Evolutionary conservation across 2,797 vertebrate genomes (phyloP), one percentile per base, ranked within the genome.

Genomic region (Pelodytes ibericus): DNA sequence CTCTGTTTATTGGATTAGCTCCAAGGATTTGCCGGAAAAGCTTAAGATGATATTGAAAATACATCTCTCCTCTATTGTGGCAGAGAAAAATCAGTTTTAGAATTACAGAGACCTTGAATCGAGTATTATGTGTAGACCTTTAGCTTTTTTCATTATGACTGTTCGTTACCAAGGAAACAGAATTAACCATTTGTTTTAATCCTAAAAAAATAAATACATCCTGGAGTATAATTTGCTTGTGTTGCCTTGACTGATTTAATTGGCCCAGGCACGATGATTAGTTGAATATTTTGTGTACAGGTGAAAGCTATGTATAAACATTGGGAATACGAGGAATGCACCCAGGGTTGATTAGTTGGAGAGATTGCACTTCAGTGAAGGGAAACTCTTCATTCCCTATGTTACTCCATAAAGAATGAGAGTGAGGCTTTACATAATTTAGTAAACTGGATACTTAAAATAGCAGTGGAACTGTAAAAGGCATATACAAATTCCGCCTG

Each of bases 111-210:
- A 86, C 88, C 91, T 92, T 89, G 91, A 89, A 86, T 84, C 88
- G 89, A 90, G 91, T 91, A 90, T 91, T 89, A 90, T 84, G 85
- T 85, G 81, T 87, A 92, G 90, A 90, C 90, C 91, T 93, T 90
- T 90, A 88, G 90, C 86, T 86, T 88, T 39, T n/a, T 91, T 89
- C 85, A 89, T 88, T 87, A 90, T 86, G 83, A 85, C 88, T 87
- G 86, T 84, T 87, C 86, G 93, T 95, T 93, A 86, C 94, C 90
- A 94, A 93, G 90, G 94, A 87, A 94, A 95, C 94, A n/a, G 83
- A 92, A 92, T 92, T 93, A 93, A 92, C 90, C 86, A 84, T 92
- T 93, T 90, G 88, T 90, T 89, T n/a, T 91, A 89, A 86, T 88
- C 86, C 87, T 88, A 81, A 84, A 69, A 83, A 82, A 85, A 47